A percentile compares a stretch with the other conserved stretches of the same genome.
Conservation (phyloP, 2,113 vertebrate genomes). For the Dicrurus megarhynchus region DNA sequence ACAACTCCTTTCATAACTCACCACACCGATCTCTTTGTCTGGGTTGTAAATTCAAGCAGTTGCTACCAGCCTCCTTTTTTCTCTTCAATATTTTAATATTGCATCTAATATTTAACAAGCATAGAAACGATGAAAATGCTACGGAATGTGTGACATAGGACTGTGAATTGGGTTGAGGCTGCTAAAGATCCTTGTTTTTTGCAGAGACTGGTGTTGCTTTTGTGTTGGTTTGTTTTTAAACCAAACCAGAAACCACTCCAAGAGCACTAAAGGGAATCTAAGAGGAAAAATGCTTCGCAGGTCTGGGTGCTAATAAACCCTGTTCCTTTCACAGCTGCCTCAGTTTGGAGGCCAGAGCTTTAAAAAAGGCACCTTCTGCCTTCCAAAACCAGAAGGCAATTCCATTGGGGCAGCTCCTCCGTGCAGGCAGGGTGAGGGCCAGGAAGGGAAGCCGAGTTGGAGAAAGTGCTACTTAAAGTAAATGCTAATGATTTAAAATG, state of each 20-base stretch:
- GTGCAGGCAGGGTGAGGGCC: background rate
- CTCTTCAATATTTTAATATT: conserved; percentile 50
- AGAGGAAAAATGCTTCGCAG: background rate
- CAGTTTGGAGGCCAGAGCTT: background rate
- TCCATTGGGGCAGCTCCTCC: conserved; percentile 19
- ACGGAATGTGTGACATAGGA: background rate
- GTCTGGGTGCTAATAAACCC: background rate
- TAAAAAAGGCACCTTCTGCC: conserved; percentile 28
- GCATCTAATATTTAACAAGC: conserved; percentile 42
- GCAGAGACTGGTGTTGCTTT: background rate
- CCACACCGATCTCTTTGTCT: background rate
- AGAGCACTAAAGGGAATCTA: background rate
- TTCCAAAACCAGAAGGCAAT: background rate
- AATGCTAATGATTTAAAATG: conserved; percentile 79
- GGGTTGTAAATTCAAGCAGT: background rate
- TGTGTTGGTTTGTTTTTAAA: background rate
- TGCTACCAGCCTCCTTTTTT: conserved; percentile 11
- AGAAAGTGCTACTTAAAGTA: conserved; percentile 74
- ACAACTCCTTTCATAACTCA: background rate
- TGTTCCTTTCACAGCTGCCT: background rate
- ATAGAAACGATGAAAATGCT: background rate
- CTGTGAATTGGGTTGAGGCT: background rate
- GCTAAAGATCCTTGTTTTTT: background rate
- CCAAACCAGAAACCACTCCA: background rate
- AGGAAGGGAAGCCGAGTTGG: conserved; percentile 50